These are phyloP conservation scores for Prosopocoilus inquinatus DNA, from an alignment of 2,888 invertebrate genomes.

Conservation along the genomic window DNA sequence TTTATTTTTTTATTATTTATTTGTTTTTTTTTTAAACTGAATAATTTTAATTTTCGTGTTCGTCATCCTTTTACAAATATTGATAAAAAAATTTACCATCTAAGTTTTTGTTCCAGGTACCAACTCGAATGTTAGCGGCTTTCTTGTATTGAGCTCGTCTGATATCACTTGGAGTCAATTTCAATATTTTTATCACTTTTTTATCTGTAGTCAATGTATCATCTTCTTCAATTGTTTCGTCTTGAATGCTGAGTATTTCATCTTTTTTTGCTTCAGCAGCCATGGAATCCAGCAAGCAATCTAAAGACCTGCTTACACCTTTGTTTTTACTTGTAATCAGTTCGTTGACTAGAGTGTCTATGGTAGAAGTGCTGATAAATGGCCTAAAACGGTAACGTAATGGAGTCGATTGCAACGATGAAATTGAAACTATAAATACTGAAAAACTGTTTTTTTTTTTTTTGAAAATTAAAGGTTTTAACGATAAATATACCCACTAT, in stretches of 20 bases:
- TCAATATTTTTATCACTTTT: constrained; percentile 25
- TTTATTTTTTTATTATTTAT: too few species aligned
- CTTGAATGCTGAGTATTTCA: constrained; percentile 22
- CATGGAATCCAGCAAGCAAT: constrained; percentile 30
- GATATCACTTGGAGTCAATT: constrained; percentile 28
- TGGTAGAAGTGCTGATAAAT: constrained; percentile 30
- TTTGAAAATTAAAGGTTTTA: too few species aligned
- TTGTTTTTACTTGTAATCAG: constrained; percentile 18
- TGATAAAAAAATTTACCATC: too few species aligned
- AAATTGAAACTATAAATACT: neutral
- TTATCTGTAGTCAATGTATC: constrained; percentile 16
- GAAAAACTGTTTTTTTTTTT: too few species aligned
- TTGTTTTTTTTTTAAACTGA: too few species aligned
- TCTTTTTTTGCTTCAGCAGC: constrained; percentile 29
- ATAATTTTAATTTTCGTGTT: too few species aligned
- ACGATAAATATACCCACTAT: too few species aligned
- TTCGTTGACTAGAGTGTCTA: constrained; percentile 30
- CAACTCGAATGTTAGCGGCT: neutral
- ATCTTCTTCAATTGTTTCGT: constrained; percentile 18
- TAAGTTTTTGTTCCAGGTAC: too few species aligned
- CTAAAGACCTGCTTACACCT: constrained; percentile 32
- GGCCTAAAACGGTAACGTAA: constrained; percentile 15
- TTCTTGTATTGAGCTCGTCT: neutral
- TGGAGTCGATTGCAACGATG: neutral
- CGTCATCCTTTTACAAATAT: too few species aligned